Base-by-base conservation (phyloP, 2,888 invertebrate genomes). In the Lepas anatifera region DNA sequence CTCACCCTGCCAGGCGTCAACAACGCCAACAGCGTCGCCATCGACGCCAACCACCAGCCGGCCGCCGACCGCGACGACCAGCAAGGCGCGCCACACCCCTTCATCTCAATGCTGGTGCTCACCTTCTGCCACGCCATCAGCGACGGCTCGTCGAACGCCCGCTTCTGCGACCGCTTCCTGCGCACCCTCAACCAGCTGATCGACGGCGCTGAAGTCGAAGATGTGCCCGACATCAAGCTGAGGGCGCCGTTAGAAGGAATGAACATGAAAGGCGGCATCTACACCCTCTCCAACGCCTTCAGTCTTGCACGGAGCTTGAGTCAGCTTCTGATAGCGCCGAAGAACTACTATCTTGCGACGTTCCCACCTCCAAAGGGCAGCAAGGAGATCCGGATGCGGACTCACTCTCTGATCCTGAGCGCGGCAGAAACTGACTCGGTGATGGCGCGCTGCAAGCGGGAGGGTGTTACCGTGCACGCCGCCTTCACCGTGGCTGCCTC, bases 401-500 rank as follows among this genome's bases (percentile, higher is more conserved):
- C 73, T 27, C 52, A 72, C 39, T 71, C 71, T 29, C 58, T 69
- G 39, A 71, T 72, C 46, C 70, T 74, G 22, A 69, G 72, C 68
- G 72, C 70, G 27, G 52, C 18, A 8, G 58, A 70, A 18, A 74
- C 74, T 7, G 37, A 25, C n/a, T 68, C 70, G 18, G 70, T 73
- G 1, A 37, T 72, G 29, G 58, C 50, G 25, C 67, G 72, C 1
- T 74, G 74, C 63, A 73, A 73, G 66, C 68, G 69, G 70, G 73
- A 74, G 67, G 70, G 70, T 3, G 73, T 73, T 39, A 73, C 74
- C 8, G 68, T 74, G 35, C 73, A 73, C 66, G 70, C 72, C 18
- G 72, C 73, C 4, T 74, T 74, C 68, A 73, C 74, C 8, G 74
- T 73, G 50, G 74, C 73, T 22, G 74, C 74, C 46, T 72, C 72